A percentile compares a stretch with the other conserved stretches of the same genome.
Conservation (phyloP, 2,113 vertebrate species). For the Trichomycterus rosablanca region DNA sequence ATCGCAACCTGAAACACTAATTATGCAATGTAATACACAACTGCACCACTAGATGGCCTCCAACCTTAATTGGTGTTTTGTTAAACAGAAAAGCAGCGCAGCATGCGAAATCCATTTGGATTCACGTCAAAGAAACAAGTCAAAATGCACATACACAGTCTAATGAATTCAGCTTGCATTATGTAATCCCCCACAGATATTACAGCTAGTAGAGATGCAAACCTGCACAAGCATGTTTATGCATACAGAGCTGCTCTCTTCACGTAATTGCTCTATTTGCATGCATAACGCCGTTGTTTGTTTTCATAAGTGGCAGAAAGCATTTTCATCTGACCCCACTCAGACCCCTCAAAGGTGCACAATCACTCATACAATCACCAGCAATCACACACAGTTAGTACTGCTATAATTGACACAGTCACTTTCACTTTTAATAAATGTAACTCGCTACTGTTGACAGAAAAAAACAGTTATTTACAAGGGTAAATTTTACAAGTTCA, state of each 20-base stretch:
- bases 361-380: not conserved
- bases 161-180: too few relatives aligned
- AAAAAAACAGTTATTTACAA: not conserved
- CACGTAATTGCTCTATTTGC: slow-evolving; percentile 29
- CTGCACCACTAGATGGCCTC: slow-evolving; percentile 49
- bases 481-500: too few relatives aligned
- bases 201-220: slow-evolving; percentile 1
- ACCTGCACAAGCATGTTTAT: slow-evolving; percentile 20
- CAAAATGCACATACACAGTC: not conserved
- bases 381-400: not conserved
- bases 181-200: not conserved
- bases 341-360: slow-evolving; percentile 16
- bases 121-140: not conserved
- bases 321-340: slow-evolving; percentile 38
- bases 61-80: slow-evolving; percentile 39
- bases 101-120: slow-evolving; percentile 1
- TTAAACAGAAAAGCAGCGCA: slow-evolving; percentile 12
- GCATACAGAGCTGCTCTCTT: slow-evolving; percentile 25
- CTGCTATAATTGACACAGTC: not conserved
- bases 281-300: slow-evolving; percentile 3
- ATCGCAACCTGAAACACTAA: too few relatives aligned
- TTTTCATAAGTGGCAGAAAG: slow-evolving; percentile 26
- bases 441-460: not conserved
- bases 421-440: not conserved
- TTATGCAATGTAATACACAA: slow-evolving; percentile 24